phyloP scores from a whole-genome alignment of 2,113 vertebrate species.

The Xiphophorus couchianus region DNA sequence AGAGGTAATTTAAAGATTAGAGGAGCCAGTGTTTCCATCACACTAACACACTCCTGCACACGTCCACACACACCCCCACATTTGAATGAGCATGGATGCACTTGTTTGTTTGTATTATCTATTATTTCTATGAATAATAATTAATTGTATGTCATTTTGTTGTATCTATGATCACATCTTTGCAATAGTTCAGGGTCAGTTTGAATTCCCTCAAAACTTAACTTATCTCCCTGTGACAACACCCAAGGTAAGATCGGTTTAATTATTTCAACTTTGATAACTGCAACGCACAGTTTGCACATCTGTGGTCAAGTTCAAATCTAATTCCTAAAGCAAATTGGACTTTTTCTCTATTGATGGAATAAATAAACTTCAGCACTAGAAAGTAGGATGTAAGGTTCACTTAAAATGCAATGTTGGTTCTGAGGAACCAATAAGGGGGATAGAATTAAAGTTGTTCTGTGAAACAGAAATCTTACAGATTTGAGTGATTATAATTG shows the following conservation, averaged over 20 bases:
- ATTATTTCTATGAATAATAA: not conserved
- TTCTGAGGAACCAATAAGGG: too few species aligned
- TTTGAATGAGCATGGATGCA: conserved; percentile 32
- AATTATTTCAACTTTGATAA: conserved; percentile 65
- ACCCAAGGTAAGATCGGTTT: conserved; percentile 72
- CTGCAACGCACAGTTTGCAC: conserved; percentile 43
- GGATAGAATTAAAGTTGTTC: too few species aligned
- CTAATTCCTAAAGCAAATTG: conserved; percentile 20
- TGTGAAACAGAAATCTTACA: too few species aligned
- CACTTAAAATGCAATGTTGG: conserved; percentile 45
- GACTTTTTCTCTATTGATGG: conserved; percentile 31
- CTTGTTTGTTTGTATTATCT: conserved; percentile 1
- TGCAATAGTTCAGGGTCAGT: not conserved
- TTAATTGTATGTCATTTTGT: not conserved
- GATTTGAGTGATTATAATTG: too few species aligned
- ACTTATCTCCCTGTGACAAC: not conserved
- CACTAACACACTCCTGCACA: conserved; percentile 24
- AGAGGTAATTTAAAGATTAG: conserved; percentile 80
- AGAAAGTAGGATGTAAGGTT: conserved; percentile 39
- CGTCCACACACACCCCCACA: not conserved
- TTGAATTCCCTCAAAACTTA: not conserved
- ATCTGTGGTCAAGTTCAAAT: conserved; percentile 48
- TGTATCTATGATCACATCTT: not conserved
- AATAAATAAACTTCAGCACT: conserved; percentile 50
- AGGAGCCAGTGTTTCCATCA: conserved; percentile 78